Percentiles rank a stretch among this genome's conserved stretches.
These are phyloP conservation scores for Platycnemis pennipes DNA, from an alignment of 2,888 invertebrate genomes.

Conservation along the genomic window DNA sequence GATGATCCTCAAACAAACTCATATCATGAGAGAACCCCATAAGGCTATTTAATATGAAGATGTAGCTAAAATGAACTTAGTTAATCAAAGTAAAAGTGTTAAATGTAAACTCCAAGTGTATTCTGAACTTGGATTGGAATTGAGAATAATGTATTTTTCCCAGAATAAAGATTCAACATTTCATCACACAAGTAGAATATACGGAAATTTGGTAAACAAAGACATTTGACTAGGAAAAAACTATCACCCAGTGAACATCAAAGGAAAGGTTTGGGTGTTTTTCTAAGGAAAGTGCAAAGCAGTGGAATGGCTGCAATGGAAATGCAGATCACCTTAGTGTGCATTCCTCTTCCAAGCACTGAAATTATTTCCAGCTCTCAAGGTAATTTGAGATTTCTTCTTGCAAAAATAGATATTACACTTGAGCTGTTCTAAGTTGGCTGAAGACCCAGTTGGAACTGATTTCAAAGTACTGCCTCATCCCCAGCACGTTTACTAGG, in stretches of 20 bases:
- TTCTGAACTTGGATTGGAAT: no score
- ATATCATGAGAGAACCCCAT: no score
- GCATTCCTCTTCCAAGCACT: not conserved
- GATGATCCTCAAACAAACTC: no score
- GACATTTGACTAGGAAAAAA: not conserved
- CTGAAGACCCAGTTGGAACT: not conserved
- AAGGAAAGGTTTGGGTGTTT: not conserved
- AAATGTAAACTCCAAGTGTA: no score
- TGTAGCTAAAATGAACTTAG: no score
- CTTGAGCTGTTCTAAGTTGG: not conserved
- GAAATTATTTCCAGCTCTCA: not conserved
- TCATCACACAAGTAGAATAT: no score
- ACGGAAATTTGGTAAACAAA: no score
- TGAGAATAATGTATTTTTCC: no score
- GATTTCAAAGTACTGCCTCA: not conserved
- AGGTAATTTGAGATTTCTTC: not conserved
- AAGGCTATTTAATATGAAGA: no score
- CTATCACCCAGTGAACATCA: not conserved
- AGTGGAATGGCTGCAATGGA: not conserved
- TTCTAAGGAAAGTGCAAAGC: not conserved
- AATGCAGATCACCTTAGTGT: not conserved
- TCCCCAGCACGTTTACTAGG: not conserved
- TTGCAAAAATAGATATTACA: conserved; percentile 21
- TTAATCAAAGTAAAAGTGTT: no score
- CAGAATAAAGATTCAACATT: no score